Base-by-base conservation (phyloP, 2,888 invertebrate species). In the Ectemnius continuus region DNA sequence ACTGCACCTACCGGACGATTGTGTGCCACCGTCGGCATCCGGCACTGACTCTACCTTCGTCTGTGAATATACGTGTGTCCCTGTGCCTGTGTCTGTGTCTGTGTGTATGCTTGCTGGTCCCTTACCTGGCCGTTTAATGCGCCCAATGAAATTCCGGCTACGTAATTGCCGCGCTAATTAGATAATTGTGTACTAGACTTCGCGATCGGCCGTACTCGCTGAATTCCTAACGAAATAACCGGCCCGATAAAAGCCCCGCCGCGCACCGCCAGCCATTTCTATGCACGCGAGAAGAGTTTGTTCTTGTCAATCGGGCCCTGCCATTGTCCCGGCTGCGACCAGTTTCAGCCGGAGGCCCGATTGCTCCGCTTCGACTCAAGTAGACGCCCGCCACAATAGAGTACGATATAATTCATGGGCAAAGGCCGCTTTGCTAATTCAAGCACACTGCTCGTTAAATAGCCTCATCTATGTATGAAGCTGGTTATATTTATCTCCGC, bases 151-250 rank as follows among this genome's bases (percentile, higher is more conserved):
- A 83, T 85, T 84, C 75, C 79, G 74, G 71, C 67, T 66, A 65
- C 75, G 83, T 84, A 85, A 85, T 85, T 85, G 83, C 81, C 79
- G 69, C 69, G 77, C 79, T 85, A 85, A 85, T 85, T 80, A 81
- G 81, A 83, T 85, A 85, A 85, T 85, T 84, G 85, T 76, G 76
- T 75, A 73, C 75, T 79, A 78, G 75, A 75, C 78, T 73, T 77
- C 59, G 69, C 78, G 80, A 78, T 73, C 78, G 73, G 45, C 75
- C 73, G 75, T 52, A 16, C 14, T 69, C 80, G 73, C 68, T 71
- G 76, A 83, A 79, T 75, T 80, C 73, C 77, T 84, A 81, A 83
- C 79, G 81, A 76, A 83, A 81, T 76, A 76, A 75, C 70, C 76
- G 71, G 65, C 56, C 64, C 16, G 64, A 75, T 75, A 76, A 76